Conservation (phyloP, 2,113 vertebrate species). For the Zeus faber region DNA sequence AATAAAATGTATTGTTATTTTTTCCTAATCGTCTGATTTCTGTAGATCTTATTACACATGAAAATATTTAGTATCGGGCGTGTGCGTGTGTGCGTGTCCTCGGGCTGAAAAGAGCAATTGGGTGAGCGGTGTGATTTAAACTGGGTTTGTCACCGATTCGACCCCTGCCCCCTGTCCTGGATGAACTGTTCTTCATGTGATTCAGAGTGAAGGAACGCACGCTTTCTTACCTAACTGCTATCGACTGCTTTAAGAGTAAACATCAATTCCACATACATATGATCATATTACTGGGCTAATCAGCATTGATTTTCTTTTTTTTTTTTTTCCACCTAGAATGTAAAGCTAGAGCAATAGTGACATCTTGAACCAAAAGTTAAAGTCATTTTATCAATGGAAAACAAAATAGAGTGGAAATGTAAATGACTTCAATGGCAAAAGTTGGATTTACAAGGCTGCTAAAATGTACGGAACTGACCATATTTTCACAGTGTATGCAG, state of each 20-base stretch:
- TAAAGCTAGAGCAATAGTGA: conserved; percentile 44
- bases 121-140: conserved; percentile 43
- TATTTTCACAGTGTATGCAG: too few relatives aligned
- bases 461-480: too few relatives aligned
- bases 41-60: too few relatives aligned
- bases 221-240: conserved; percentile 65
- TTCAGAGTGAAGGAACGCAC: conserved; percentile 64
- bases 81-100: too few relatives aligned
- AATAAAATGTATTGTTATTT: too few relatives aligned
- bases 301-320: conserved; percentile 54
- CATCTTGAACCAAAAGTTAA: conserved; percentile 48
- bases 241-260: conserved; percentile 67
- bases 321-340: conserved; percentile 22
- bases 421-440: too few relatives aligned
- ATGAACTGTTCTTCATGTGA: conserved; percentile 64
- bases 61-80: too few relatives aligned
- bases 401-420: background rate
- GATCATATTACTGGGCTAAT: conserved; percentile 72
- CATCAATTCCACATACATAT: conserved; percentile 66
- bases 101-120: too few relatives aligned
- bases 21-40: too few relatives aligned
- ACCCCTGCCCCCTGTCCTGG: conserved; percentile 47
- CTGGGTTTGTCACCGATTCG: conserved; percentile 39
- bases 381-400: conserved; percentile 26
- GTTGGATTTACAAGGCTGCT: too few relatives aligned